These are phyloP conservation scores for Xestia sexstrigata DNA, from an alignment of 2,888 invertebrate species.

Conservation along the genomic window DNA sequence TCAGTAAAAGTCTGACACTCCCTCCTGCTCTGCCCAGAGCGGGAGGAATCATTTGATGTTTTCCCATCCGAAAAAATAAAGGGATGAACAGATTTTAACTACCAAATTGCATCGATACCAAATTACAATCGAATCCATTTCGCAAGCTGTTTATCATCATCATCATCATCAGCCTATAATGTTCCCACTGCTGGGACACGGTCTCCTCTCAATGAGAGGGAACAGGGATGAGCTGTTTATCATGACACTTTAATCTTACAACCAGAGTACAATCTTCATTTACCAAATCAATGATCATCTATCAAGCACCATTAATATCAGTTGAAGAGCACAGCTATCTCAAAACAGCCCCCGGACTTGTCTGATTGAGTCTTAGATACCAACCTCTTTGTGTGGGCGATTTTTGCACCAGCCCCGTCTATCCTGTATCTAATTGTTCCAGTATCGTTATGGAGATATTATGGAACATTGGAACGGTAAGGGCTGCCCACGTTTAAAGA, in stretches of 20 bases:
- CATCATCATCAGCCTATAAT: too few species aligned
- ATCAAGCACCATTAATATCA: constrained; percentile 22
- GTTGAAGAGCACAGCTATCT: constrained; percentile 34
- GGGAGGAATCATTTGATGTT: too few species aligned
- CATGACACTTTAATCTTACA: background rate
- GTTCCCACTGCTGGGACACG: too few species aligned
- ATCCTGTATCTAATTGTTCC: constrained; percentile 49
- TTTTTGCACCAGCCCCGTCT: constrained; percentile 52
- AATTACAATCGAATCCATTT: background rate
- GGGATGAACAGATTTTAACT: background rate
- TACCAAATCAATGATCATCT: constrained; percentile 24
- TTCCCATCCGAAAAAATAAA: too few species aligned
- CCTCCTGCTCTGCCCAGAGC: too few species aligned
- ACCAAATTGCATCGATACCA: background rate
- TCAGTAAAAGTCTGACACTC: too few species aligned
- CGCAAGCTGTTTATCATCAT: background rate
- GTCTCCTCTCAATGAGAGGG: too few species aligned
- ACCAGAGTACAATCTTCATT: constrained; percentile 16
- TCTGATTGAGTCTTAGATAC: constrained; percentile 55
- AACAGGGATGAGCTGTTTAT: background rate
- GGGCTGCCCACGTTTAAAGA: constrained; percentile 57
- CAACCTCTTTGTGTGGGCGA: constrained; percentile 54
- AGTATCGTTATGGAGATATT: constrained; percentile 56
- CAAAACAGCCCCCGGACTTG: constrained; percentile 38
- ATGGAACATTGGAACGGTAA: constrained; percentile 49